These are phyloP conservation scores for Limenitis camilla DNA, from an alignment of 2,888 invertebrate genomes.

Conservation along the genomic window DNA sequence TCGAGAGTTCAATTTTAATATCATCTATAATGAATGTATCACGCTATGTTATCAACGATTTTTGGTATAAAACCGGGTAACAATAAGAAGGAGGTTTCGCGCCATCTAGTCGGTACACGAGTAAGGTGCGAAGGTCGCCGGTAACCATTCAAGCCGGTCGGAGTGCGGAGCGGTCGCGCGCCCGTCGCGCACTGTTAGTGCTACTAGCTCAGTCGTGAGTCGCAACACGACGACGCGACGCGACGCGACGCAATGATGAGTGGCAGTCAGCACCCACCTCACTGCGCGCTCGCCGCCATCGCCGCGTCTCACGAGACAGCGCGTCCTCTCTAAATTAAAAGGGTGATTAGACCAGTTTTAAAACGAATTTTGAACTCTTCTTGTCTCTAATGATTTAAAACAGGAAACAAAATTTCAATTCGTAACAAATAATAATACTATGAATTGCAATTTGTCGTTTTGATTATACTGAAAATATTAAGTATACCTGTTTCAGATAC, in stretches of 20 bases:
- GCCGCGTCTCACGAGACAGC: constrained; percentile 32
- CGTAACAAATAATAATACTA: no score
- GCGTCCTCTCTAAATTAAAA: constrained; percentile 24
- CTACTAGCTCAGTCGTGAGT: constrained; percentile 18
- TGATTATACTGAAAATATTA: no score
- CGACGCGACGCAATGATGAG: no score
- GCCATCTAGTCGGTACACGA: constrained; percentile 37
- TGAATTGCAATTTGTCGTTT: no score
- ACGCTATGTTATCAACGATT: constrained; percentile 36
- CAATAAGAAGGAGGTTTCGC: constrained; percentile 29
- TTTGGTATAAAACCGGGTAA: constrained; percentile 26
- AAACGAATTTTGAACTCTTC: background rate
- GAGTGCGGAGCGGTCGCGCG: constrained; percentile 61
- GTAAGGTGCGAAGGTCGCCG: constrained; percentile 23
- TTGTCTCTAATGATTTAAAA: background rate
- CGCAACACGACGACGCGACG: constrained; percentile 21
- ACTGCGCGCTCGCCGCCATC: constrained; percentile 30
- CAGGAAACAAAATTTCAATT: no score
- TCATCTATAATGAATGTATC: constrained; percentile 2
- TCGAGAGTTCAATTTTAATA: background rate
- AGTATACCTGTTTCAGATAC: no score
- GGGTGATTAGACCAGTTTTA: background rate
- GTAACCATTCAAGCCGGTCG: constrained; percentile 17
- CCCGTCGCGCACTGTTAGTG: constrained; percentile 58
- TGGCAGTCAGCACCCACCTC: constrained; percentile 14